phyloP scores from a whole-genome alignment of 2,113 vertebrate species.

The Erythrocebus patas region DNA sequence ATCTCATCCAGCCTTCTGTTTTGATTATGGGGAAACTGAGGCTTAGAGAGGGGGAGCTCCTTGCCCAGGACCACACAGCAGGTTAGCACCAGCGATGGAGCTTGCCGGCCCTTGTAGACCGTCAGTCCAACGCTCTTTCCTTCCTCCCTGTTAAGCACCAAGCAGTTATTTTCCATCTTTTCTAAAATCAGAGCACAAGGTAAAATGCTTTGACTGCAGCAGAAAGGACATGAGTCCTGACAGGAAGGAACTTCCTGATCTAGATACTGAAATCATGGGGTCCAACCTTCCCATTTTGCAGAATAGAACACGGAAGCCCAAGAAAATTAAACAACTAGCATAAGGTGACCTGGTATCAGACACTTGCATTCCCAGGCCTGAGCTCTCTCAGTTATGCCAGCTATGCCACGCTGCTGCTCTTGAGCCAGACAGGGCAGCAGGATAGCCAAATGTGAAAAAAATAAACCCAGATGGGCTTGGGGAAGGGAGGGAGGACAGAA shows the following conservation, averaged over 20 bases:
- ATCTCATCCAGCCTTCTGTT: not conserved
- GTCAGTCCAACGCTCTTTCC: fast-evolving
- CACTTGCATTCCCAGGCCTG: not conserved
- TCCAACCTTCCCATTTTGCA: not conserved
- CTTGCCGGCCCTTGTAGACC: not conserved
- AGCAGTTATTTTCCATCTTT: not conserved
- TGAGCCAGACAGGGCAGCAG: not conserved
- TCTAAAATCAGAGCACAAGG: not conserved
- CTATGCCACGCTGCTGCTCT: fast-evolving
- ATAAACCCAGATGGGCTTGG: not conserved
- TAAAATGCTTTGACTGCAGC: not conserved
- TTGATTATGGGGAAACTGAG: not conserved
- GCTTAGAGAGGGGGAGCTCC: not conserved
- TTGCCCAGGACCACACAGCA: not conserved
- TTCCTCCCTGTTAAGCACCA: fast-evolving
- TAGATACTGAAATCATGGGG: fast-evolving
- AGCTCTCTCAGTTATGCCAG: fast-evolving
- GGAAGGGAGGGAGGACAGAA: not conserved
- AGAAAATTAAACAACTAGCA: not conserved
- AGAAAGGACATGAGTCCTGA: too few relatives aligned
- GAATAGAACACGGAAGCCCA: not conserved
- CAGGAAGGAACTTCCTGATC: not conserved
- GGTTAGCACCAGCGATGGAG: fast-evolving
- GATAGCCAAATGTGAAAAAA: not conserved
- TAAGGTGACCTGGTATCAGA: fast-evolving